These are phyloP conservation scores for Platanista minor DNA, from an alignment of 2,113 vertebrate species.

Conservation along the genomic window DNA sequence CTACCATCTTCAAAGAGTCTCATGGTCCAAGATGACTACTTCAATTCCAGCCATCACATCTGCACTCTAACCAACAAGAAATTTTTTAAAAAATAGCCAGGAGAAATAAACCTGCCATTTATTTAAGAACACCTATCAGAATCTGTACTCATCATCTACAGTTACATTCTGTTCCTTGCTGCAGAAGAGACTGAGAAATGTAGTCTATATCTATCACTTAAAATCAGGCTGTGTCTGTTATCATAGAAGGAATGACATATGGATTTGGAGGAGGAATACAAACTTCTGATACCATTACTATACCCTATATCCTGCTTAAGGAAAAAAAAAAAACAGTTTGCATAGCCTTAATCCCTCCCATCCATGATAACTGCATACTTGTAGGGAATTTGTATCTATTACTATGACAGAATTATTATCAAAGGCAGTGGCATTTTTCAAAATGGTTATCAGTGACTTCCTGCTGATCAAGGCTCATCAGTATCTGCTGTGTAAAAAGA, in stretches of 20 bases:
- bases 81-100: not conserved
- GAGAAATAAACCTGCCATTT: not conserved
- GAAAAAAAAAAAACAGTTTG: not conserved
- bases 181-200: not conserved
- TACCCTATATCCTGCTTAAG: not conserved
- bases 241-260: not conserved
- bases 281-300: not conserved
- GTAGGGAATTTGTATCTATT: slow-evolving; percentile 22
- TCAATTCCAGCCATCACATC: not conserved
- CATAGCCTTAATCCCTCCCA: not conserved
- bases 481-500: slow-evolving; percentile 11
- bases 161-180: not conserved
- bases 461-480: slow-evolving; percentile 1
- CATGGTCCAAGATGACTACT: not conserved
- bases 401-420: slow-evolving; percentile 47
- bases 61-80: not conserved
- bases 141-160: not conserved
- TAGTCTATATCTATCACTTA: not conserved
- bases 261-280: not conserved
- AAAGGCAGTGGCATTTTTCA: slow-evolving; percentile 23
- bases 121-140: not conserved
- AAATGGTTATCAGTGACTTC: slow-evolving; percentile 2
- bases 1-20: not conserved
- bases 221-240: not conserved
- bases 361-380: not conserved